Evolutionary conservation across 2,888 invertebrate species (phyloP).

Genomic region (Phengaris arion): DNA sequence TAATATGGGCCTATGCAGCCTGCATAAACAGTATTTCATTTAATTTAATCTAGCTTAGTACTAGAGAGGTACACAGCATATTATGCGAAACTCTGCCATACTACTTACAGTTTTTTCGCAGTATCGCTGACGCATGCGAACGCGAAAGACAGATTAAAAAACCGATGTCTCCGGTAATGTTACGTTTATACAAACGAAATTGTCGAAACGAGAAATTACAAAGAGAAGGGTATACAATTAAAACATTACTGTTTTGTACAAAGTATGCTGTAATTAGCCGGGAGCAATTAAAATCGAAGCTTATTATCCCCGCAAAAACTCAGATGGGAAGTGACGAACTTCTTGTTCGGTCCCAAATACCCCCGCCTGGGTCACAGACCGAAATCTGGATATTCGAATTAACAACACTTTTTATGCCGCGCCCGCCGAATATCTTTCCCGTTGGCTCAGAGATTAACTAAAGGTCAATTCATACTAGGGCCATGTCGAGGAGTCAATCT

Average conservation of each 20-base stretch:
- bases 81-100: too few species aligned
- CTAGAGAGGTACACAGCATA: too few species aligned
- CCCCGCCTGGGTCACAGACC: slow-evolving; percentile 38
- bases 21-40: too few species aligned
- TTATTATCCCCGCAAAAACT: slow-evolving; percentile 69
- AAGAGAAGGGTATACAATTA: slow-evolving; percentile 68
- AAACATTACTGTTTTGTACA: slow-evolving; percentile 72
- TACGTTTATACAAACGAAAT: slow-evolving; percentile 54
- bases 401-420: slow-evolving; percentile 13
- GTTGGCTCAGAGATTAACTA: neutral
- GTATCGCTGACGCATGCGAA: too few species aligned
- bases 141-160: neutral
- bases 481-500: neutral
- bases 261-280: slow-evolving; percentile 71
- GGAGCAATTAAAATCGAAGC: slow-evolving; percentile 73
- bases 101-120: too few species aligned
- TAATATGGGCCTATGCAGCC: too few species aligned
- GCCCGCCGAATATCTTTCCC: neutral
- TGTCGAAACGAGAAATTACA: slow-evolving; percentile 59
- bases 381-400: slow-evolving; percentile 32
- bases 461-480: neutral
- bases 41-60: too few species aligned
- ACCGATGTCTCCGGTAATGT: slow-evolving; percentile 35
- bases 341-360: slow-evolving; percentile 53
- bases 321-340: slow-evolving; percentile 65